Evolutionary conservation across 2,888 invertebrate genomes (phyloP).

Genomic region (Chymomyza amoena): DNA sequence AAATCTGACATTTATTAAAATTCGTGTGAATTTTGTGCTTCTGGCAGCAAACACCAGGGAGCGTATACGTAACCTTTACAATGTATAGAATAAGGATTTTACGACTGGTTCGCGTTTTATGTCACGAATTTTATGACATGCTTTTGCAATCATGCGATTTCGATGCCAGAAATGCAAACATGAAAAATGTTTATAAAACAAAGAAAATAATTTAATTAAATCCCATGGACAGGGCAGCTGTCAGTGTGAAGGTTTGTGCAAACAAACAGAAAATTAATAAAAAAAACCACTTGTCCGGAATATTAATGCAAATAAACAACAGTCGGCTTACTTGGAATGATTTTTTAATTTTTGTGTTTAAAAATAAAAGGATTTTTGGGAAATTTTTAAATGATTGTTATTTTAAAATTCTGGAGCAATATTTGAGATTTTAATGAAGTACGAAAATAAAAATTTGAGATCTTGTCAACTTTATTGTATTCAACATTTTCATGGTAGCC

Average conservation of each 20-base stretch:
- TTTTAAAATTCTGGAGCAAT: too few relatives aligned
- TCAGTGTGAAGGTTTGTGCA: background rate
- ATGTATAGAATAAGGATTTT: background rate
- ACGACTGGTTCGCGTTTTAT: conserved; percentile 2
- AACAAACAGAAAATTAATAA: background rate
- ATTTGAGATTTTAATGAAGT: too few relatives aligned
- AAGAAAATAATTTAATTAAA: background rate
- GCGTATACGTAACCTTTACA: background rate
- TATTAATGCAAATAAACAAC: background rate
- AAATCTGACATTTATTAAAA: conserved; percentile 24
- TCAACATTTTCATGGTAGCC: too few relatives aligned
- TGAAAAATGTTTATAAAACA: background rate
- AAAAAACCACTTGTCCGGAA: background rate
- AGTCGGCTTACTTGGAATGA: too few relatives aligned
- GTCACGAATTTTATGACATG: conserved; percentile 1
- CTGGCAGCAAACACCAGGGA: background rate
- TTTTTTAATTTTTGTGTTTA: too few relatives aligned
- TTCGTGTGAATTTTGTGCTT: background rate
- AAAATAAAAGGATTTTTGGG: too few relatives aligned
- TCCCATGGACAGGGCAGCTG: background rate
- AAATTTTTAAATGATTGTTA: too few relatives aligned
- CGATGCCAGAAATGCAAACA: background rate
- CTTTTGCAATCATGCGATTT: conserved; percentile 3
- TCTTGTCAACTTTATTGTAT: too few relatives aligned
- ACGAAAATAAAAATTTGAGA: too few relatives aligned